Conservation (phyloP, 1,140 invertebrate genomes). For the Argopecten irradians region DNA sequence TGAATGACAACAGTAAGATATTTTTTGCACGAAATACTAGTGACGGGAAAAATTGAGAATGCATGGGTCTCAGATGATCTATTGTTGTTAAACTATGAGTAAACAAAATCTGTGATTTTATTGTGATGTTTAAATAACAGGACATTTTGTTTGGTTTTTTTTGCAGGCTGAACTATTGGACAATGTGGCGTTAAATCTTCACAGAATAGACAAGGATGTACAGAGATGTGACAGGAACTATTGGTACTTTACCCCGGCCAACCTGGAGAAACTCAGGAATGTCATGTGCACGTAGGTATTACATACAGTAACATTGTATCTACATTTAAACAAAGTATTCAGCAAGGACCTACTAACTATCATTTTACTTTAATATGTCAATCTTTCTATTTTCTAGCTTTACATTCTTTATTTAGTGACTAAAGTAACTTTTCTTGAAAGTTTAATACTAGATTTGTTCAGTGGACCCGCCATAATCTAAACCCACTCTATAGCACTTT, state of each 20-base stretch:
- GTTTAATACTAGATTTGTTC: too few species aligned
- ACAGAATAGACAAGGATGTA: conserved; percentile 97
- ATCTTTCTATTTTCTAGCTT: too few species aligned
- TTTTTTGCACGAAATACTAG: too few species aligned
- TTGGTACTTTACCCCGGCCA: conserved; percentile 89
- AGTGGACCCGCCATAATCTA: too few species aligned
- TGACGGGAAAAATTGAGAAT: too few species aligned
- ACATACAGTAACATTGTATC: background rate
- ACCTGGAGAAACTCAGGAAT: conserved; percentile 95
- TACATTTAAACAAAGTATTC: too few species aligned
- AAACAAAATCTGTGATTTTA: background rate
- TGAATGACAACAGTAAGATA: too few species aligned
- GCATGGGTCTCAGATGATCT: too few species aligned
- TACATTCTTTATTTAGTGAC: too few species aligned
- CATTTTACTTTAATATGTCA: background rate
- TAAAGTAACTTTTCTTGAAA: too few species aligned
- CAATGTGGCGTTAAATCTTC: conserved; percentile 91
- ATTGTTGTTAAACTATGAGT: background rate
- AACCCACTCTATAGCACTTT: too few species aligned
- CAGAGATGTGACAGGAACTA: conserved; percentile 96
- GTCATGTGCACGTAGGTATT: conserved; percentile 92
- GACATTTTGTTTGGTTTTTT: conserved; percentile 27
- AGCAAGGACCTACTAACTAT: too few species aligned
- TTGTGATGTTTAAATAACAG: background rate
- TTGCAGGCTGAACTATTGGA: conserved; percentile 89